phyloP scores from a whole-genome alignment of 1,140 invertebrate genomes.

The Neotoxoptera formosana region DNA sequence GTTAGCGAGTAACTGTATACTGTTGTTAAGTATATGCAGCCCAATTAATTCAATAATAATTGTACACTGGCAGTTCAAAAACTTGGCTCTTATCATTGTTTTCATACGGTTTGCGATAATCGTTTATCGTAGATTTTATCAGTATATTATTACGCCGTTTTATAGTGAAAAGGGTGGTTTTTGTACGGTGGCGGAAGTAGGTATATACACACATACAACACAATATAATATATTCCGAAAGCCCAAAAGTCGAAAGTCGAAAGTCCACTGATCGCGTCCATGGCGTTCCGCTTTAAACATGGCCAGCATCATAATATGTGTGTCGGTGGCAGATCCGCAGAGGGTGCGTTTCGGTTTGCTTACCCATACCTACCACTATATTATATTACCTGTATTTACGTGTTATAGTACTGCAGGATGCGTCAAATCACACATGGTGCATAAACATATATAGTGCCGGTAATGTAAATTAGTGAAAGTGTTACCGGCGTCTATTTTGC shows the following conservation, averaged over 20 bases:
- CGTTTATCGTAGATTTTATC: neutral
- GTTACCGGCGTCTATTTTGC: slow-evolving; percentile 2
- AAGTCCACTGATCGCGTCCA: neutral
- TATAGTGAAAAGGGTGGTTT: neutral
- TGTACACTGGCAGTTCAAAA: neutral
- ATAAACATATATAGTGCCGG: neutral
- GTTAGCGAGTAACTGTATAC: neutral
- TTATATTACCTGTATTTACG: no score
- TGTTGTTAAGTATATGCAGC: neutral
- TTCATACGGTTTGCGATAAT: neutral
- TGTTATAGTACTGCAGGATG: neutral
- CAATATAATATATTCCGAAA: neutral
- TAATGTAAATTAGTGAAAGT: slow-evolving; percentile 55
- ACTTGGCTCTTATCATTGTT: neutral
- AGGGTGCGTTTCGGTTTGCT: neutral
- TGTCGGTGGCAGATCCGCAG: neutral
- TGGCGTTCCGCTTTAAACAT: neutral
- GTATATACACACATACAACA: no score
- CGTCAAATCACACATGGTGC: neutral
- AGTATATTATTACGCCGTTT: neutral
- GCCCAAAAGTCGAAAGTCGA: no score
- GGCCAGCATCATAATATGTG: neutral
- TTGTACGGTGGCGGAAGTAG: neutral
- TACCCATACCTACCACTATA: neutral
- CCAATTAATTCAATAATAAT: neutral